Evolutionary conservation across 1,140 invertebrate genomes (phyloP).

Genomic region (Dryas iulia): DNA sequence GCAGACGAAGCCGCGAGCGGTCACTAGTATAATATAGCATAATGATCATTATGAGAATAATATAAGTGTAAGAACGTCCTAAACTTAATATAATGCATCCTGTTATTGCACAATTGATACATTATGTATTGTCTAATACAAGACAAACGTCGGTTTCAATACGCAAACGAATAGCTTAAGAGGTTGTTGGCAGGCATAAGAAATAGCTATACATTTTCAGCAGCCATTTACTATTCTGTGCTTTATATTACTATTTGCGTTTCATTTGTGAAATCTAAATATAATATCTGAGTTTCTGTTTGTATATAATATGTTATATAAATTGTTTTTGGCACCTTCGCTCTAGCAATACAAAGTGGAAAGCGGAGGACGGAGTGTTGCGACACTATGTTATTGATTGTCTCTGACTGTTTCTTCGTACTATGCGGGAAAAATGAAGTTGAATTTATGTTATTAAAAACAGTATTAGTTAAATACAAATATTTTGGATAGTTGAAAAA

Average conservation of each 20-base stretch:
- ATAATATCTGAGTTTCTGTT: neutral
- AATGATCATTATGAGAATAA: neutral
- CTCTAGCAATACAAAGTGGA: too few species aligned
- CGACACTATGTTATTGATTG: too few species aligned
- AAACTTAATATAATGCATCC: conserved; percentile 30
- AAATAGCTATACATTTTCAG: conserved; percentile 38
- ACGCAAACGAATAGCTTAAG: conserved; percentile 43
- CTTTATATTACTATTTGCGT: conserved; percentile 18
- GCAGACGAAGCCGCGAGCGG: too few species aligned
- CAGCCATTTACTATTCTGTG: conserved; percentile 33
- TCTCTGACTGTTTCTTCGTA: too few species aligned
- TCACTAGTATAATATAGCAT: too few species aligned
- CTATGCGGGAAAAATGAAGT: too few species aligned
- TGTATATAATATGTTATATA: too few species aligned
- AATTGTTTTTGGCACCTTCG: too few species aligned
- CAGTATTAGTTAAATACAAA: too few species aligned
- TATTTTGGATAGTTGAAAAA: too few species aligned
- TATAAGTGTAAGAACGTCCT: conserved; percentile 10
- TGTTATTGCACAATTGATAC: conserved; percentile 48
- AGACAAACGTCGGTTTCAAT: conserved; percentile 33
- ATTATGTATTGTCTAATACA: conserved; percentile 45
- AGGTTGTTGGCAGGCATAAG: conserved; percentile 48
- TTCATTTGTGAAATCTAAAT: neutral
- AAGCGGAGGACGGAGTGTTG: too few species aligned
- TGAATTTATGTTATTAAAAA: too few species aligned